These are phyloP conservation scores for Myotis vivesi DNA, from an alignment of 2,797 vertebrate species.

Conservation along the genomic window DNA sequence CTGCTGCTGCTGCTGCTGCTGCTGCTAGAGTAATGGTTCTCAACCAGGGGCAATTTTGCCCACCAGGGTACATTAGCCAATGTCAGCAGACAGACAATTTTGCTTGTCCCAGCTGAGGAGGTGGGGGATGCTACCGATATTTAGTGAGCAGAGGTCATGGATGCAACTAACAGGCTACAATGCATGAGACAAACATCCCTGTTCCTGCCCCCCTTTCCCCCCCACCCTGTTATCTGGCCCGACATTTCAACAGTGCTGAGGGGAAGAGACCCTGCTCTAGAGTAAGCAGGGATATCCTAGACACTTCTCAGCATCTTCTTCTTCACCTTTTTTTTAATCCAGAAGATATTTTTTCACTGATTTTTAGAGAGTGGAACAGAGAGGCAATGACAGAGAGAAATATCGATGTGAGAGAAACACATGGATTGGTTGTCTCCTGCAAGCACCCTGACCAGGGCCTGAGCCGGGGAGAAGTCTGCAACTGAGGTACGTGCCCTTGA, in stretches of 20 bases:
- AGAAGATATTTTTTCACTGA: no score
- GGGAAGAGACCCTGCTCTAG: not conserved
- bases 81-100: not conserved
- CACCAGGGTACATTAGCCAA: not conserved
- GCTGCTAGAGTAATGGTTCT: not conserved
- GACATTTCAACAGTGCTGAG: not conserved
- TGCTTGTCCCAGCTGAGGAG: not conserved
- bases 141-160: not conserved
- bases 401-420: no score
- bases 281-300: not conserved
- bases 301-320: not conserved
- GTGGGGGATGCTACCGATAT: no score
- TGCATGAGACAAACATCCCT: not conserved
- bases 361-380: no score
- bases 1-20: no score
- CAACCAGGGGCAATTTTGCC: not conserved
- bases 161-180: not conserved
- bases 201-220: accelerated
- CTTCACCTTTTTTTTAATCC: no score
- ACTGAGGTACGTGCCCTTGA: no score
- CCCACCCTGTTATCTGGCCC: not conserved
- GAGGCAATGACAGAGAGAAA: no score
- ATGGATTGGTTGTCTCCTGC: no score
- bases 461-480: no score
- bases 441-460: no score